Conservation (phyloP, 1,140 invertebrate species). For the Drosophila mauritiana region DNA sequence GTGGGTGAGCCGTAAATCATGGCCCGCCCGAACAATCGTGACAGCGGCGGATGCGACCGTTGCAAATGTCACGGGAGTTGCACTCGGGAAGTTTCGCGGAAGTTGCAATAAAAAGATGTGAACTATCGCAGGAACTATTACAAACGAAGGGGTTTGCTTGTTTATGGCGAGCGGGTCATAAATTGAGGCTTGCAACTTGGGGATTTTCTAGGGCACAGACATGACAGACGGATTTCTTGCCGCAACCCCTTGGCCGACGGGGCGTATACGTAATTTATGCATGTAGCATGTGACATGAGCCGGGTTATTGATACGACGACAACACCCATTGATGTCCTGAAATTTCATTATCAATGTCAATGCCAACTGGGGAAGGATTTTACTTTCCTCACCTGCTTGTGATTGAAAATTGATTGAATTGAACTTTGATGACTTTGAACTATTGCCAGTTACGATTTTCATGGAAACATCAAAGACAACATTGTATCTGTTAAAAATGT, state of each 20-base stretch:
- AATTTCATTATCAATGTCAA: constrained; percentile 82
- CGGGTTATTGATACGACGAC: constrained; percentile 59
- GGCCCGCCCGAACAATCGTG: constrained; percentile 27
- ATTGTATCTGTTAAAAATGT: constrained; percentile 48
- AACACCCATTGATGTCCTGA: constrained; percentile 44
- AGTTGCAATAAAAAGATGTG: constrained; percentile 47
- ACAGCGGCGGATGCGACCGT: constrained; percentile 31
- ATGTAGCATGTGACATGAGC: constrained; percentile 35
- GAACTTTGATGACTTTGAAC: constrained; percentile 79
- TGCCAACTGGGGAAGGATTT: constrained; percentile 21
- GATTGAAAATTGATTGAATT: constrained; percentile 80
- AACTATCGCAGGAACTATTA: constrained; percentile 15
- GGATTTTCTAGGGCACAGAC: constrained; percentile 43
- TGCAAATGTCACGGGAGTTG: constrained; percentile 40
- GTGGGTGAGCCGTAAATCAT: constrained; percentile 36
- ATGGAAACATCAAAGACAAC: constrained; percentile 64
- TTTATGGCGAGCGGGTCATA: constrained; percentile 11
- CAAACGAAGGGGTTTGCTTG: constrained; percentile 1
- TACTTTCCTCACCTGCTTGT: constrained; percentile 19
- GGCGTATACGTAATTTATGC: constrained; percentile 55
- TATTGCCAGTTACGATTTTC: constrained; percentile 32
- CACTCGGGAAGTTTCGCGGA: constrained; percentile 29
- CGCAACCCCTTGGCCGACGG: constrained; percentile 2
- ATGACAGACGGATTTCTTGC: constrained; percentile 46
- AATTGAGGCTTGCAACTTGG: constrained; percentile 14